A percentile compares a stretch with the other conserved stretches of the same genome.
Conservation (phyloP, 2,113 vertebrate species). For the Corythoichthys haematopterus region DNA sequence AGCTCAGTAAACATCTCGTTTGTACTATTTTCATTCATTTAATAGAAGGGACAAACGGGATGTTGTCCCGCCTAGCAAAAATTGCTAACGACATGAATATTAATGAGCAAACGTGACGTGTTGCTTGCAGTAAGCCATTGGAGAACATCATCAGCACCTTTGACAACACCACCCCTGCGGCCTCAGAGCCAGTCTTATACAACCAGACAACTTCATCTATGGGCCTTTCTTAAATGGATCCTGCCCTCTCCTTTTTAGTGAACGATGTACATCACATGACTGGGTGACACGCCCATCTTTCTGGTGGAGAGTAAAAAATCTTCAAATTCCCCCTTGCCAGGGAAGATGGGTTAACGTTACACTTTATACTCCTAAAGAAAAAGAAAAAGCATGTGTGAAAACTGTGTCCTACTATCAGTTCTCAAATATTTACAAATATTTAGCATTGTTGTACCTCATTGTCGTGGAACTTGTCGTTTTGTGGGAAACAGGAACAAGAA, state of each 20-base stretch:
- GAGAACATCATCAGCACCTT: conserved; percentile 4
- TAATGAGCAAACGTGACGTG: no score
- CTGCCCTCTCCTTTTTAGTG: not conserved
- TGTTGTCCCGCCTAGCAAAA: no score
- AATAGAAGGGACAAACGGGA: no score
- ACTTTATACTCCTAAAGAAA: not conserved
- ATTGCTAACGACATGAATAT: no score
- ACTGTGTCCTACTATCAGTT: not conserved
- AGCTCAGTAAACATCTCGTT: no score
- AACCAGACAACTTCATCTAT: not conserved
- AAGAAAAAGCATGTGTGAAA: not conserved
- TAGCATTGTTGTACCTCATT: not conserved
- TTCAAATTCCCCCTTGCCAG: not conserved
- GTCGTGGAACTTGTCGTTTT: not conserved
- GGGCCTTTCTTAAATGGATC: not conserved
- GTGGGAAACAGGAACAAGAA: not conserved
- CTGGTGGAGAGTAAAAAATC: not conserved
- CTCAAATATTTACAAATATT: not conserved
- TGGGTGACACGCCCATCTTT: not conserved
- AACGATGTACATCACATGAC: not conserved
- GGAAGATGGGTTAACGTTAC: not conserved
- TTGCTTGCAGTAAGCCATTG: not conserved
- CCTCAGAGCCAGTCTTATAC: not conserved
- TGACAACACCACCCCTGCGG: not conserved
- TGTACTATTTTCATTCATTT: no score